Conservation (phyloP, 2,888 invertebrate species). For the Gandaritis pyraliata region DNA sequence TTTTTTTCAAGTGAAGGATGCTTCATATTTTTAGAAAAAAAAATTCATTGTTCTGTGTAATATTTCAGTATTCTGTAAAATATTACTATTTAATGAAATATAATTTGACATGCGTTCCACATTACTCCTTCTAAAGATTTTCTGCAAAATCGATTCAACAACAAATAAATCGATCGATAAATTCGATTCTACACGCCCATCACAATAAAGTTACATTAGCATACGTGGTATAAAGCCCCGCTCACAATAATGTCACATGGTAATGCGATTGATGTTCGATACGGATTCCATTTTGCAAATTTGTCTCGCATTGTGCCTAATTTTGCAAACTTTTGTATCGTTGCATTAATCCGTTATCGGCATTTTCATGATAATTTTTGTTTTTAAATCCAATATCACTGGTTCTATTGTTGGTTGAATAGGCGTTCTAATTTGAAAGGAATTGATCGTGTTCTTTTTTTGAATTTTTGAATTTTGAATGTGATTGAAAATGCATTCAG, state of each 20-base stretch:
- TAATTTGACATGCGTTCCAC: slow-evolving; percentile 37
- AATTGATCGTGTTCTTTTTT: slow-evolving; percentile 28
- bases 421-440: slow-evolving; percentile 31
- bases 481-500: slow-evolving; percentile 21
- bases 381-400: slow-evolving; percentile 45
- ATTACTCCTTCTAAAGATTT: slow-evolving; percentile 50
- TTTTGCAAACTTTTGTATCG: slow-evolving; percentile 52
- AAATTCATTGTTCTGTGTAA: no score
- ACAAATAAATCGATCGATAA: slow-evolving; percentile 51
- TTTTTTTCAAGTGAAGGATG: no score
- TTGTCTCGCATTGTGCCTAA: slow-evolving; percentile 70
- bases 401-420: slow-evolving; percentile 48
- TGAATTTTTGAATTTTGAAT: slow-evolving; percentile 12
- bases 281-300: slow-evolving; percentile 70
- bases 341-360: slow-evolving; percentile 73
- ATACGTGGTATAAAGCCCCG: slow-evolving; percentile 50
- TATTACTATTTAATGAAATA: slow-evolving; percentile 9
- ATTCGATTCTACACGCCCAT: slow-evolving; percentile 55
- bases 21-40: no score
- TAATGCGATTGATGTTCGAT: slow-evolving; percentile 70
- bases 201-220: slow-evolving; percentile 63
- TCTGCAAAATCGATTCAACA: slow-evolving; percentile 55
- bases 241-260: slow-evolving; percentile 61
- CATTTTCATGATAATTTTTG: slow-evolving; percentile 71
- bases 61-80: not conserved